Evolutionary conservation across 2,888 invertebrate genomes (phyloP).

Genomic region (Eupithecia pulchellata): DNA sequence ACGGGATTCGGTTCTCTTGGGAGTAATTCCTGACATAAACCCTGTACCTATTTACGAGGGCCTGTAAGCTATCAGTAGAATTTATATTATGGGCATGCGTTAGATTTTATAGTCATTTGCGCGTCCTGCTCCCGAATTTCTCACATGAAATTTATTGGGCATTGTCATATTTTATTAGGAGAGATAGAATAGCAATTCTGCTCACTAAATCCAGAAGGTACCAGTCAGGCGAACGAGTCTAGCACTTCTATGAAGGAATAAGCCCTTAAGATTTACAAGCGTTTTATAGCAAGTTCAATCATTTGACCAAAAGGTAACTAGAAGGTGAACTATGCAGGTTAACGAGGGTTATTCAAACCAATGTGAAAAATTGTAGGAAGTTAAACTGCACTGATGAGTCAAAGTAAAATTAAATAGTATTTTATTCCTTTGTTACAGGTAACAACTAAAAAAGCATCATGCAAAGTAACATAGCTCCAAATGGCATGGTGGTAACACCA

Average conservation of each 20-base stretch:
- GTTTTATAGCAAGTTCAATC: background rate
- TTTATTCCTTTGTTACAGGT: constrained; percentile 18
- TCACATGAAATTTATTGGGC: constrained; percentile 33
- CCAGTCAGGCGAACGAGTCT: background rate
- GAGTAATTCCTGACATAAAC: constrained; percentile 69
- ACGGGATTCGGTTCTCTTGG: constrained; percentile 61
- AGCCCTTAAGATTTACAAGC: background rate
- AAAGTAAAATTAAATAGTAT: background rate
- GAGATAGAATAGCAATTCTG: constrained; percentile 6
- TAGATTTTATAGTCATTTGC: constrained; percentile 49
- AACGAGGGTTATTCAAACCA: background rate
- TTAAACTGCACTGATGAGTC: background rate
- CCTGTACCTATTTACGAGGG: constrained; percentile 69
- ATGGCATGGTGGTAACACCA: constrained; percentile 77
- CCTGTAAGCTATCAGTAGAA: constrained; percentile 72
- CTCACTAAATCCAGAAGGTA: background rate
- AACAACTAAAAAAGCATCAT: constrained; percentile 43
- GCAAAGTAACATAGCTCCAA: constrained; percentile 62
- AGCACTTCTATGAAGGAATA: background rate
- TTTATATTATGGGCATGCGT: constrained; percentile 61
- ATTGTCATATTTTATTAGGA: constrained; percentile 22
- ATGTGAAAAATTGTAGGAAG: background rate
- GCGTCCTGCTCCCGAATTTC: constrained; percentile 36
- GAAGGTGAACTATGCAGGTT: background rate
- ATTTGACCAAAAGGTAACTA: background rate